A percentile compares a stretch with the other conserved stretches of the same genome.
These are phyloP conservation scores for Cepphus grylle DNA, from an alignment of 2,113 vertebrate species.

Conservation along the genomic window DNA sequence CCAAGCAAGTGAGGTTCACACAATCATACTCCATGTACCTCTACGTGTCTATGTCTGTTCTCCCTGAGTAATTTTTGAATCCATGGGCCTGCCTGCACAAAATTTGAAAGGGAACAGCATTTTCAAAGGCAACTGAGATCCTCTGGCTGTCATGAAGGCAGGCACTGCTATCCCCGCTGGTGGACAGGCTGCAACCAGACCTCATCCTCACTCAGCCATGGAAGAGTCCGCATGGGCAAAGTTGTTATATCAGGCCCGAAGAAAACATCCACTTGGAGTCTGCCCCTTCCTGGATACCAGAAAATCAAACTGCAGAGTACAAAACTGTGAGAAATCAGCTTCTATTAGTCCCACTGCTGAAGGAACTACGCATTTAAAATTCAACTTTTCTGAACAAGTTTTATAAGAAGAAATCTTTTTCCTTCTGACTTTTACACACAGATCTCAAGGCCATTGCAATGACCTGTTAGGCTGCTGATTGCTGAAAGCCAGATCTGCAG, in stretches of 20 bases:
- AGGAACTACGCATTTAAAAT: not conserved
- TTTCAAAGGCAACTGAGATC: not conserved
- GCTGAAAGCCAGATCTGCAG: not conserved
- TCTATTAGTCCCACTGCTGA: not conserved
- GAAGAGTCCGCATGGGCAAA: not conserved
- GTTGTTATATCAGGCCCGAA: not conserved
- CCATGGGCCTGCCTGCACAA: not conserved
- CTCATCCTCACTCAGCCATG: not conserved
- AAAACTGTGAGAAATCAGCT: not conserved
- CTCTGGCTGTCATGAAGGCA: not conserved
- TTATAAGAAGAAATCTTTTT: not conserved
- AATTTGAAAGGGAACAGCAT: not conserved
- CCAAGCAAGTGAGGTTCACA: not conserved
- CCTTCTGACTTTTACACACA: not conserved
- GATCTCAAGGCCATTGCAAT: not conserved
- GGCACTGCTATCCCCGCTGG: rapidly evolving
- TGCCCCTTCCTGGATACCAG: not conserved
- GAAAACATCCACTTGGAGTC: not conserved
- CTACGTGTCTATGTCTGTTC: not conserved
- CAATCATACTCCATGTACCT: not conserved
- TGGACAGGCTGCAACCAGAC: not conserved
- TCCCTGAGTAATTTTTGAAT: not conserved
- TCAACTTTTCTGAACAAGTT: not conserved
- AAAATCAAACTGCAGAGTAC: not conserved
- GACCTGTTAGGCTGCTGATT: not conserved